Evolutionary conservation across 1,140 invertebrate species (phyloP), one percentile per base, ranked within the genome.

Genomic region (Lordiphosa mommai): DNA sequence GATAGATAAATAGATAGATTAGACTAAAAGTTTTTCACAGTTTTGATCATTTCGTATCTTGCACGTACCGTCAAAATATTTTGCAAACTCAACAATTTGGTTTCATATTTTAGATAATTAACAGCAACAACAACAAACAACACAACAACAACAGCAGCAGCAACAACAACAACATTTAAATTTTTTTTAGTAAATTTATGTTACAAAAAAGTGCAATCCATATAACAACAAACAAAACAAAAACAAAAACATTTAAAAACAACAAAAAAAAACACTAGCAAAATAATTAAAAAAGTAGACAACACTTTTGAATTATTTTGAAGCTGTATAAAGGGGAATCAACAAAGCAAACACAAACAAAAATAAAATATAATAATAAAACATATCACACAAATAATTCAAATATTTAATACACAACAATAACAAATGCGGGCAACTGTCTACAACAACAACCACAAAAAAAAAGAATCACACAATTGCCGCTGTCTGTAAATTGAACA

Each of bases 231-330:
- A 56, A 68, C 52, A 60, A 63, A 72, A 65, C 9, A 59, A 29
- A 13, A 49, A 48, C 27, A 61, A 80, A 32, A 61, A 57, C 6
- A 65, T n/a, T n/a, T n/a, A n/a, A 50, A 37, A 71, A 51, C 41
- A 52, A 50, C 34, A 61, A 69, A 29, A 82, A 76, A 72, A 56
- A 12, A 33, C 16, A 34, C 16, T 27, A 58, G 60, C 55, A 23
- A 10, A 74, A 74, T 84, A 80, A 87, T 85, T 77, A 87, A 84
- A 84, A 70, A 87, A 85, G 79, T 85, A 73, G 40, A 40, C 53
- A 64, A 73, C 79, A 85, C 79, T 84, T 84, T 84, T 84, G 79
- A 84, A 84, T 85, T 84, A 77, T 84, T 84, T 85, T 66, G 40
- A 60, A 67, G 61, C 53, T 61, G 49, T 53, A 73, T 72, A 66